phyloP scores from a whole-genome alignment of 2,113 vertebrate species.

The Platichthys flesus region DNA sequence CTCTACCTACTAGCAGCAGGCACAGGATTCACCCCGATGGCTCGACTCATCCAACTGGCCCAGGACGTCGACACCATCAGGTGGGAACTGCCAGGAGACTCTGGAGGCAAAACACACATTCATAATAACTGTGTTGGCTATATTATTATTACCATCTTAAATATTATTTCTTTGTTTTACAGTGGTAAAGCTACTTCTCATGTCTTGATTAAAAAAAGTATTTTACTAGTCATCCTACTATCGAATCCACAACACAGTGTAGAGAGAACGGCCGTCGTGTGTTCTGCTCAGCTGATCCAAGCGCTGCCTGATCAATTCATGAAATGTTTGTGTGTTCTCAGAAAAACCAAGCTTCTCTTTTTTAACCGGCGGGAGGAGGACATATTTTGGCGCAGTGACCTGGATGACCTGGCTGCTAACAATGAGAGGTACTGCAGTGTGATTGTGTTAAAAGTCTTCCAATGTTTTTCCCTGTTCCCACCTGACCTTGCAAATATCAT shows the following conservation, averaged over 20 bases:
- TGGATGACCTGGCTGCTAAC: slow-evolving; percentile 86
- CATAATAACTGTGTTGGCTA: background rate
- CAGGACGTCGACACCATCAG: slow-evolving; percentile 80
- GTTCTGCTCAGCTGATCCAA: background rate
- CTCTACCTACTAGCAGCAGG: slow-evolving; percentile 93
- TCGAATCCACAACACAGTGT: background rate
- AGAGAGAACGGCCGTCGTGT: background rate
- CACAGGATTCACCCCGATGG: slow-evolving; percentile 97
- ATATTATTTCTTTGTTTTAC: background rate
- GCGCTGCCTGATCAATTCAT: background rate
- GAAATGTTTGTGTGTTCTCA: slow-evolving; percentile 60
- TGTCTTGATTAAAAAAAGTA: background rate
- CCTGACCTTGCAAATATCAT: background rate
- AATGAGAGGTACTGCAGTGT: slow-evolving; percentile 85
- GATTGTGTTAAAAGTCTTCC: background rate
- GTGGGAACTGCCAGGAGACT: slow-evolving; percentile 56
- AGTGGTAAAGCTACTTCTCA: background rate
- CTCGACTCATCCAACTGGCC: slow-evolving; percentile 85
- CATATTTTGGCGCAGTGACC: slow-evolving; percentile 89
- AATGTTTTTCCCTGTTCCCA: background rate
- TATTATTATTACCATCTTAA: background rate
- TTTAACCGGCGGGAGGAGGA: slow-evolving; percentile 93
- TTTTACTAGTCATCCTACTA: background rate
- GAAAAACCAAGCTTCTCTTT: slow-evolving; percentile 89
- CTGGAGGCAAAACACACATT: background rate